Conservation (phyloP, 92 coral and sea anemone genomes). For the Porites lobata region DNA sequence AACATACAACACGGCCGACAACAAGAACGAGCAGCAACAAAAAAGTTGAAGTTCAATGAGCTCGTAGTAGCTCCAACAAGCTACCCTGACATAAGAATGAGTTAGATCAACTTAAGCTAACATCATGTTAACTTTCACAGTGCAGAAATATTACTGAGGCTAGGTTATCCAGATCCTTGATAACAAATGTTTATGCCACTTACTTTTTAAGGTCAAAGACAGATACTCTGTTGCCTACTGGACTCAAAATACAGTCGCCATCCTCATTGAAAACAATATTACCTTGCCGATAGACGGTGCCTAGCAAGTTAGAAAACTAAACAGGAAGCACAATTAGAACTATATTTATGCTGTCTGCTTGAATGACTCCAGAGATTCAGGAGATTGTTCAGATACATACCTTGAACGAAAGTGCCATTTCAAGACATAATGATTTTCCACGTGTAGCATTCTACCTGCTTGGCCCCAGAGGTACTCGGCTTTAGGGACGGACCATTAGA, state of each 20-base stretch:
- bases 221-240: slow-evolving; percentile 96
- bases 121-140: too few relatives aligned
- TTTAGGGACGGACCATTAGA: too few relatives aligned
- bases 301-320: slow-evolving; percentile 95
- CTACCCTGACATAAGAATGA: too few relatives aligned
- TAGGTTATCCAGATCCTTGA: background rate
- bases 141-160: background rate
- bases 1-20: too few relatives aligned
- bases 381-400: slow-evolving; percentile 22
- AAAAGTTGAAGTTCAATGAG: too few relatives aligned
- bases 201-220: slow-evolving; percentile 98
- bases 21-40: too few relatives aligned
- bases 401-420: slow-evolving; percentile 93
- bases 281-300: slow-evolving; percentile 94
- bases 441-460: too few relatives aligned
- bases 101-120: too few relatives aligned
- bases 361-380: background rate
- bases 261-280: slow-evolving; percentile 84
- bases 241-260: slow-evolving; percentile 96
- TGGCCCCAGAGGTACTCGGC: too few relatives aligned
- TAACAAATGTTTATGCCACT: slow-evolving; percentile 11
- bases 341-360: background rate
- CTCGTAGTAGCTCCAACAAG: too few relatives aligned
- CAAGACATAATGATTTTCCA: background rate
- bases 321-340: slow-evolving; percentile 2